Base-by-base conservation (phyloP, 2,888 invertebrate genomes). In the Lasioglossum vierecki region DNA sequence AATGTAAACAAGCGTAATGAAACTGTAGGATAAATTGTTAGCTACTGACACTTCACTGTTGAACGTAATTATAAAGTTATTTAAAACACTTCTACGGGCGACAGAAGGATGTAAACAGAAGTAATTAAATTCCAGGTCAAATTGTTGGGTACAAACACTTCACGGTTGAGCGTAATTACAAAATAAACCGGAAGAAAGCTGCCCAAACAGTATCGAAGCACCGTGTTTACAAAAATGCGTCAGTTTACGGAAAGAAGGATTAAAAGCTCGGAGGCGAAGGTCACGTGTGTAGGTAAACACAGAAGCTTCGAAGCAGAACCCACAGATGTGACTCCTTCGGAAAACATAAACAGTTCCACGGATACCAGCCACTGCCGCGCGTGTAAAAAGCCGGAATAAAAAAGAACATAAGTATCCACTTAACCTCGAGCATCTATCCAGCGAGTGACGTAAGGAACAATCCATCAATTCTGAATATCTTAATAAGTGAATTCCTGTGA, bases 401-500 rank as follows among this genome's bases (percentile, higher is more conserved):
- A 35, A 35, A 18, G n/a, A 63, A 8, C 15, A 15, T 18, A 13
- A 30, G 1, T 18, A 18, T 3, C 66, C 66, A 66, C 35, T 63
- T 63, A 49, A 73, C 35, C 5, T 22, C 35, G 18, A 2, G 6
- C 13, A 6, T 35, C 18, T 18, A 8, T 11, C 15, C 0, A 11
- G 0, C 41, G 22, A 41, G 22, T 4, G 18, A 22, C 35, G 39
- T 15, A 15, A 9, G 18, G 39, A 75, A 75, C 49, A 35, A 72
- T 79, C 78, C 35, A 77, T 46, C 68, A 26, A 13, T 4, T 4
- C 46, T 8, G 63, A 68, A 68, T 39, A 57, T 73, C 80, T 39
- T 80, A 73, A 57, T 74, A 68, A 53, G 26, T 26, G 15, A 18
- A 72, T 57, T 44, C 82, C 83, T 63, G 13, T 2, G 83, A 83